Base-by-base conservation (phyloP, 1,140 invertebrate genomes). In the Atopsyche davidsoni region DNA sequence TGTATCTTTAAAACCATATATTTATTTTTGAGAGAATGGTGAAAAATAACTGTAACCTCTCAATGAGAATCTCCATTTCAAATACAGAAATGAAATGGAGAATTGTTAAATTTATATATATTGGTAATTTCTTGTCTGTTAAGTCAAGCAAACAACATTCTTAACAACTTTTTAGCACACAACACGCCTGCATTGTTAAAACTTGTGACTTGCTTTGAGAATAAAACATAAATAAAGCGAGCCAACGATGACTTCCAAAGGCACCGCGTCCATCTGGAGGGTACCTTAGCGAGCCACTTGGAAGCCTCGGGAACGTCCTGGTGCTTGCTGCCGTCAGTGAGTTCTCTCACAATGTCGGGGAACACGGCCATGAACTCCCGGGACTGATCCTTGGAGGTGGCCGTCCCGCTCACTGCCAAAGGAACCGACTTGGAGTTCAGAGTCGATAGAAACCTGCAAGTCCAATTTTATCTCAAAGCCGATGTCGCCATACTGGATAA, bases 341-440 rank as follows among this genome's bases (percentile, higher is more conserved):
- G 70, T 66, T 91, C 87, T 59, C 86, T 69, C 31, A 92, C 83
- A 59, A 92, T 70, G 68, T 92, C 87, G 50, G 89, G 87, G 75
- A 91, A 92, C 35, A 88, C 67, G 32, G 85, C 82, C 84, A 91
- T 87, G 72, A 93, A 86, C 66, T 90, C 86, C 49, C 87, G 74
- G 62, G 80, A 83, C 67, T 91, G 87, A 69, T 91, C 87, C 69
- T 87, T 87, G 45, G 73, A 81, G 45, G 73, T 68, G 14, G 78
- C 75, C 59, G 76, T 76, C 60, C 75, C 75, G 55, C 76, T 73
- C 49, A 77, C 77, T 16, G 79, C 78, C 58, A 81, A 73, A 47
- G 79, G 77, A 64, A 73, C 66, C 67, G 72, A 67, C 62, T 72
- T 70, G 39, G 68, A 64, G 46, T 71, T 72, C 66, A 74, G 64